These are phyloP conservation scores for Trissolcus japonicus DNA, from an alignment of 2,888 invertebrate genomes.

Conservation along the genomic window DNA sequence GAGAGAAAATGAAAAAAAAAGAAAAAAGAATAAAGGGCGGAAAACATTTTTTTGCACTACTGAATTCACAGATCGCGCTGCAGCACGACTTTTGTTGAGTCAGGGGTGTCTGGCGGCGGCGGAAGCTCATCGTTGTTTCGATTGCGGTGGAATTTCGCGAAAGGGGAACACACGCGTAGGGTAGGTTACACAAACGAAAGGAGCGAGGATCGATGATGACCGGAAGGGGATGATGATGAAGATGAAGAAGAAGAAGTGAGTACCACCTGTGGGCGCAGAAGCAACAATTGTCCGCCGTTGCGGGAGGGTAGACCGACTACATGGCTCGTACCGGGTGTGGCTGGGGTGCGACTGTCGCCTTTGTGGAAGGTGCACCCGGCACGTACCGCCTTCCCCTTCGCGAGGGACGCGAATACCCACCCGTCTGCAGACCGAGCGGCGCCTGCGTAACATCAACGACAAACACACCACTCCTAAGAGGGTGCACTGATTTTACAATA, in stretches of 20 bases:
- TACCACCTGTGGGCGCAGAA: conserved; percentile 76
- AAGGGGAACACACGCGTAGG: conserved; percentile 19
- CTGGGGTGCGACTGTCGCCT: conserved; percentile 73
- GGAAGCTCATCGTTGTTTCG: conserved; percentile 43
- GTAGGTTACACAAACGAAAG: conserved; percentile 6
- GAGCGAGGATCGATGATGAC: conserved; percentile 19
- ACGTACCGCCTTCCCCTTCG: conserved; percentile 65
- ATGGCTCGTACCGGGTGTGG: conserved; percentile 76
- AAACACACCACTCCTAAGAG: conserved; percentile 39
- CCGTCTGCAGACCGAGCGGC: conserved; percentile 56
- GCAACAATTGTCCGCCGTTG: conserved; percentile 77
- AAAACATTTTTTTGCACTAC: no score
- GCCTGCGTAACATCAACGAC: conserved; percentile 56
- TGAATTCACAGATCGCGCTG: conserved; percentile 22
- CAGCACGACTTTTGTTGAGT: conserved; percentile 33
- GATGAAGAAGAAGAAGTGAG: conserved; percentile 59
- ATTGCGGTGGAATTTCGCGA: conserved; percentile 38
- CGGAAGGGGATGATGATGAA: conserved; percentile 24
- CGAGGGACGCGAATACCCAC: conserved; percentile 62
- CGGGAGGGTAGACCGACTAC: conserved; percentile 76
- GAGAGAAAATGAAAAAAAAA: no score
- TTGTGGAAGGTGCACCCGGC: conserved; percentile 61
- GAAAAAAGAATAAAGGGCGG: no score
- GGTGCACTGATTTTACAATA: conserved; percentile 43
- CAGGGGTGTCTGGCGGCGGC: conserved; percentile 43